Evolutionary conservation across 1,140 invertebrate species (phyloP), one percentile per base, ranked within the genome.

Genomic region (Ephestia elutella): DNA sequence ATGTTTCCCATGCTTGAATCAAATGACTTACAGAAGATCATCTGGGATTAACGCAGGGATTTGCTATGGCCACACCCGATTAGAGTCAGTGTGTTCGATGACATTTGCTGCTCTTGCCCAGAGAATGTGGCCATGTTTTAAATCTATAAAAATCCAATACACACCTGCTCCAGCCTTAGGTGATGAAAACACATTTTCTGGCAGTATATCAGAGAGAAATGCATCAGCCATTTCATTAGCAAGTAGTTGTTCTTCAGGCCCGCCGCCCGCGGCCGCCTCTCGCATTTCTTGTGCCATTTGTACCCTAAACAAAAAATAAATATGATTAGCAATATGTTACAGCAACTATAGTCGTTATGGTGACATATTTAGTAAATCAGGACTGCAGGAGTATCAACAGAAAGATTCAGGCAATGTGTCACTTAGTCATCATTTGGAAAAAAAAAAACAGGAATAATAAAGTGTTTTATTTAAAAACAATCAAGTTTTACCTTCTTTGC

Each of bases 181-280:
- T 0, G 98, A 95, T 0, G 98, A 97, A 86, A 99, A 99, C 9
- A 95, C 90, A 71, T 92, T 93, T 87, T 99, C 97, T 21, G 98
- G 97, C 0, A 99, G 90, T 66, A 99, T 95, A 86, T 99, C 98
- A 59, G 95, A 97, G 0, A 99, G 90, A 70, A 99, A 98, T 5
- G 97, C 96, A 70, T 98, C 96, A 0, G 98, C 98, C 93, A 99
- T 97, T 91, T 99, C 97, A 57, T 95, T 94, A 0, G 98, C 98
- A 18, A 99, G 90, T 70, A 98, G 96, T 54, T 96, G 94, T 75
- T 99, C 98, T 63, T 98, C 97, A 21, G 96, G 95, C 0, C 95
- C 96, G 4, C 84, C 80, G 0, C 85, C 87, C 0, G 87, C 85
- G 0, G 98, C 98, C 9, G 98, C 97, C 83, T 99, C 97, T 58